phyloP scores from a whole-genome alignment of 2,888 invertebrate species.

The Drosophila mimetica region DNA sequence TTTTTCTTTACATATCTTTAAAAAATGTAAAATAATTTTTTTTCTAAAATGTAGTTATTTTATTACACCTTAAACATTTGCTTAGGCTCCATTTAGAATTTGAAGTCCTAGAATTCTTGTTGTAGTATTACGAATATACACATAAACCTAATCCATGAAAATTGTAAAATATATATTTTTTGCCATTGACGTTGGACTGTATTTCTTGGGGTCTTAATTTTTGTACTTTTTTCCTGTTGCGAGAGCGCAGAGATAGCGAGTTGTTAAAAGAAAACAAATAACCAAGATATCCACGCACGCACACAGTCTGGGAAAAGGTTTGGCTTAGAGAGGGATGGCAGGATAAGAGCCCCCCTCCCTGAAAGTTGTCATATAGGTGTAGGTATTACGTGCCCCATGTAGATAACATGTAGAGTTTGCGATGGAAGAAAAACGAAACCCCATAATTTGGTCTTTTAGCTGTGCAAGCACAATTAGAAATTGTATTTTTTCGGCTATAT shows the following conservation, averaged over 20 bases:
- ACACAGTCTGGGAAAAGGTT: slow-evolving; percentile 24
- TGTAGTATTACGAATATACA: too few species aligned
- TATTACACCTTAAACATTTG: too few species aligned
- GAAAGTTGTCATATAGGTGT: slow-evolving; percentile 7
- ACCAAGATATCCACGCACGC: slow-evolving; percentile 31
- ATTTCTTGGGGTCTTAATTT: not conserved
- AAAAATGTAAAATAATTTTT: too few species aligned
- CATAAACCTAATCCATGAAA: too few species aligned
- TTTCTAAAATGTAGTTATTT: too few species aligned
- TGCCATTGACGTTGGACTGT: not conserved
- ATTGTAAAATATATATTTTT: too few species aligned
- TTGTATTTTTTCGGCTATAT: slow-evolving; percentile 23
- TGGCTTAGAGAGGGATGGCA: slow-evolving; percentile 17
- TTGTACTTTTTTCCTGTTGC: slow-evolving; percentile 10
- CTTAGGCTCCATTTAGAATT: too few species aligned
- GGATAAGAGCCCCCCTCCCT: slow-evolving; percentile 13
- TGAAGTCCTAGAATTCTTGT: too few species aligned
- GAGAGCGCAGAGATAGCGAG: slow-evolving; percentile 62
- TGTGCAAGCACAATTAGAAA: slow-evolving; percentile 25
- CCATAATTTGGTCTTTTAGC: slow-evolving; percentile 4
- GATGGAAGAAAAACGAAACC: slow-evolving; percentile 5
- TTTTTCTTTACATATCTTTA: too few species aligned
- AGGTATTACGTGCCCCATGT: slow-evolving; percentile 17
- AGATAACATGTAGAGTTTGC: slow-evolving; percentile 5
- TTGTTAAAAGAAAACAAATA: slow-evolving; percentile 69